Evolutionary conservation across 2,888 invertebrate species (phyloP).

Genomic region (Lasioglossum villosulum): DNA sequence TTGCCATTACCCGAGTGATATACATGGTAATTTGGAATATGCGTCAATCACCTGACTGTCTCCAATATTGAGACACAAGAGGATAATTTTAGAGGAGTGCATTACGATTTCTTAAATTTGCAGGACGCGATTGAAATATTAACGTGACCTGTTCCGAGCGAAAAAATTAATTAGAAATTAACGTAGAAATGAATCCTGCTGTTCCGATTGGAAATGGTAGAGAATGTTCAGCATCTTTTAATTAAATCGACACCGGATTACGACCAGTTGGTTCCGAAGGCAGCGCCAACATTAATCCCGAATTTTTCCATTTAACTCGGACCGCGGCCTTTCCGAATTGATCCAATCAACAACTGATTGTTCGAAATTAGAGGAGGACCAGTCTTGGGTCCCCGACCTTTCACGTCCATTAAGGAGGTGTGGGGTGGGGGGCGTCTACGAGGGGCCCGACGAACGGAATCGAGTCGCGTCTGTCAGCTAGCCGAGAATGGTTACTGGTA

Average conservation of each 20-base stretch:
- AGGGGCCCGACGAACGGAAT: constrained; percentile 32
- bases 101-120: not conserved
- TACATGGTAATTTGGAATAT: not conserved
- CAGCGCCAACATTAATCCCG: not conserved
- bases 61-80: too few species aligned
- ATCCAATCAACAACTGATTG: constrained; percentile 36
- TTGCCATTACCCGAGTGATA: not conserved
- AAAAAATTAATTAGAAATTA: not conserved
- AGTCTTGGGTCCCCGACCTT: constrained; percentile 56
- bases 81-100: not conserved
- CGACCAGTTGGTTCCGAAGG: not conserved
- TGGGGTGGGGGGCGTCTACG: constrained; percentile 41
- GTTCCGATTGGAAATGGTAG: not conserved
- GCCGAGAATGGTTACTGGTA: constrained; percentile 73
- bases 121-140: not conserved
- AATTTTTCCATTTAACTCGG: constrained; percentile 1
- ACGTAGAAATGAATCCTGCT: too few species aligned
- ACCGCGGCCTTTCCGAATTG: constrained; percentile 25
- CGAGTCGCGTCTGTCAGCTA: constrained; percentile 71
- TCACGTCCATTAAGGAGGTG: constrained; percentile 56
- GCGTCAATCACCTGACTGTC: not conserved
- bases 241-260: not conserved
- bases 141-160: not conserved
- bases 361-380: constrained; percentile 33
- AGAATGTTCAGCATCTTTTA: not conserved